These are phyloP conservation scores for Pyralis farinalis DNA, from an alignment of 2,888 invertebrate genomes.

Conservation along the genomic window DNA sequence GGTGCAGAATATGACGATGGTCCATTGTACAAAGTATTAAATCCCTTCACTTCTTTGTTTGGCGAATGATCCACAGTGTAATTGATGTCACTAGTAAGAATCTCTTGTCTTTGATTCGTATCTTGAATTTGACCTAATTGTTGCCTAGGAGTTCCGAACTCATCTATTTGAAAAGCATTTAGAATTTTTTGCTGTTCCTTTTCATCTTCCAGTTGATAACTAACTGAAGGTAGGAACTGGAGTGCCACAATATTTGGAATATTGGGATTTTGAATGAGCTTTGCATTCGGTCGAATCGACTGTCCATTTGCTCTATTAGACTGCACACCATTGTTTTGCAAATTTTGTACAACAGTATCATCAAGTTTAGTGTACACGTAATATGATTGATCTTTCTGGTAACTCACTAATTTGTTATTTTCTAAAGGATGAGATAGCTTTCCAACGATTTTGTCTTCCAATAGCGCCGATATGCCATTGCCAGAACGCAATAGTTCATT, in stretches of 20 bases:
- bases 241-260: constrained; percentile 40
- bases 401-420: constrained; percentile 58
- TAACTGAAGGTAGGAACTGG: constrained; percentile 60
- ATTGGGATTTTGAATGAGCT: constrained; percentile 26
- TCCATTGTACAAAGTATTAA: constrained; percentile 51
- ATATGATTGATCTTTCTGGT: constrained; percentile 67
- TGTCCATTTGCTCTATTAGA: constrained; percentile 16
- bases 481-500: constrained; percentile 42
- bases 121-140: constrained; percentile 22
- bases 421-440: constrained; percentile 63
- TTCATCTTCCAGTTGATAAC: constrained; percentile 57
- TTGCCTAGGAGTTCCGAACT: constrained; percentile 47
- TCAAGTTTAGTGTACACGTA: constrained; percentile 58
- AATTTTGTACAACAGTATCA: constrained; percentile 26
- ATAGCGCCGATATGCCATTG: constrained; percentile 61
- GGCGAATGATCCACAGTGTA: constrained; percentile 47
- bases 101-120: constrained; percentile 29
- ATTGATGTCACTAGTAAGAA: constrained; percentile 44
- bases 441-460: constrained; percentile 65
- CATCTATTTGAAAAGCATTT: constrained; percentile 52
- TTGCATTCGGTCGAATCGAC: constrained; percentile 23
- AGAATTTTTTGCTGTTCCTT: constrained; percentile 56
- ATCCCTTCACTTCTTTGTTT: constrained; percentile 28
- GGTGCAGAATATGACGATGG: constrained; percentile 71
- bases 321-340: constrained; percentile 21